These are phyloP conservation scores for Meghimatium bilineatum DNA, from an alignment of 2,888 invertebrate genomes.

Conservation along the genomic window DNA sequence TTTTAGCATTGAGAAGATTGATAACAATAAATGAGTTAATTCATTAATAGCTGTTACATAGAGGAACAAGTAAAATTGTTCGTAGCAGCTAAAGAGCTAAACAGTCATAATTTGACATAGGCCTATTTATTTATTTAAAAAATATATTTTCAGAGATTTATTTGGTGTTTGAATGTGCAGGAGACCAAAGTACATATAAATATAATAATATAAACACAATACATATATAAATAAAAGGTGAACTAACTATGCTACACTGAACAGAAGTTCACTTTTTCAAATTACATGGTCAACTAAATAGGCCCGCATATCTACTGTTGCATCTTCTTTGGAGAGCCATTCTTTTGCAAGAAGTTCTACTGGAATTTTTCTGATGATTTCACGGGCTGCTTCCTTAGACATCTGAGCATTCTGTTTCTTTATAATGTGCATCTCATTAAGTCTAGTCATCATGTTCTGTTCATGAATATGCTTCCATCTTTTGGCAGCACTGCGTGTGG, in stretches of 20 bases:
- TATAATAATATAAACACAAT: too few relatives aligned
- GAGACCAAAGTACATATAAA: too few relatives aligned
- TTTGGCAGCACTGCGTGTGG: conserved; percentile 68
- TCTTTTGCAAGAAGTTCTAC: conserved; percentile 74
- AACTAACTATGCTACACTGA: not conserved
- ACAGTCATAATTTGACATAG: too few relatives aligned
- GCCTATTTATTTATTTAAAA: too few relatives aligned
- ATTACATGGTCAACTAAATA: conserved; percentile 73
- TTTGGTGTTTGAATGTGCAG: too few relatives aligned
- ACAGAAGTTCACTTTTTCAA: not conserved
- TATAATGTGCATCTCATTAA: conserved; percentile 68
- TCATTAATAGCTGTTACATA: too few relatives aligned
- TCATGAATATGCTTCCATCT: conserved; percentile 74
- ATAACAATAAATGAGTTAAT: too few relatives aligned
- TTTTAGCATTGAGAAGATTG: too few relatives aligned
- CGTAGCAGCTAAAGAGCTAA: too few relatives aligned
- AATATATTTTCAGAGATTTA: too few relatives aligned
- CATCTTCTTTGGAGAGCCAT: conserved; percentile 72
- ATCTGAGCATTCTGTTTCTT: conserved; percentile 68
- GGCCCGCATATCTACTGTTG: conserved; percentile 73
- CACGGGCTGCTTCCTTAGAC: conserved; percentile 69
- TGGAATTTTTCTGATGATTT: conserved; percentile 74
- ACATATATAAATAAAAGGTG: too few relatives aligned
- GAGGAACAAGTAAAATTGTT: too few relatives aligned
- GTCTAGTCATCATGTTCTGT: conserved; percentile 73